These are phyloP conservation scores for Phyllostomus hastatus DNA, from an alignment of 2,113 vertebrate species.

Conservation along the genomic window DNA sequence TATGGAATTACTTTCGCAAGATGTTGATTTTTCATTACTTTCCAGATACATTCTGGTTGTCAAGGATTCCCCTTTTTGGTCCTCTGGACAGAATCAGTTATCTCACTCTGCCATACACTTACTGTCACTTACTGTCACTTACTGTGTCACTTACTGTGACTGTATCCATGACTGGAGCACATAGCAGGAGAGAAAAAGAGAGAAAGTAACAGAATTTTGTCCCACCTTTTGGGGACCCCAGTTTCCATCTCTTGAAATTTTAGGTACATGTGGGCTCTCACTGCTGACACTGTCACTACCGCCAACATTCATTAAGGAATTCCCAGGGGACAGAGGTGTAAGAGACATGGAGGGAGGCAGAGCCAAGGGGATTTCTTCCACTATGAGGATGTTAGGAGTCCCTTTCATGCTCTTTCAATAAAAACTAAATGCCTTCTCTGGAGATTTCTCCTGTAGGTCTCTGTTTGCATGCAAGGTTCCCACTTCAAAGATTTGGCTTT, in stretches of 20 bases:
- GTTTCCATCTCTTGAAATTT: not conserved
- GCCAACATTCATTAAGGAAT: not conserved
- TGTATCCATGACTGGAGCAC: not conserved
- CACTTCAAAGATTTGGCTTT: not conserved
- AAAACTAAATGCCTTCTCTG: not conserved
- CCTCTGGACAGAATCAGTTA: not conserved
- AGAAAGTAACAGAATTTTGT: not conserved
- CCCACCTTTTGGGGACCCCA: not conserved
- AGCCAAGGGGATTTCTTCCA: not conserved
- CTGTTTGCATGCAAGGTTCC: not conserved
- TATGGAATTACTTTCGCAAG: not conserved
- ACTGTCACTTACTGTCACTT: not conserved
- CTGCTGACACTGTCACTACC: not conserved
- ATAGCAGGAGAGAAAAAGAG: not conserved
- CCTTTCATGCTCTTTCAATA: not conserved
- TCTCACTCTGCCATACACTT: not conserved
- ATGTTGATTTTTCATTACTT: not conserved
- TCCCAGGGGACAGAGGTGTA: not conserved
- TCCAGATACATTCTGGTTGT: not conserved
- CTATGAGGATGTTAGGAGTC: not conserved
- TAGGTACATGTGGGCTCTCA: not conserved
- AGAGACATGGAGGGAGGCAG: not conserved
- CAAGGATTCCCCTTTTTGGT: not conserved
- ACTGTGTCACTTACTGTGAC: not conserved
- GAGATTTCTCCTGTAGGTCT: not conserved